These are phyloP conservation scores for Catocala nupta DNA, from an alignment of 2,888 invertebrate genomes.

Conservation along the genomic window DNA sequence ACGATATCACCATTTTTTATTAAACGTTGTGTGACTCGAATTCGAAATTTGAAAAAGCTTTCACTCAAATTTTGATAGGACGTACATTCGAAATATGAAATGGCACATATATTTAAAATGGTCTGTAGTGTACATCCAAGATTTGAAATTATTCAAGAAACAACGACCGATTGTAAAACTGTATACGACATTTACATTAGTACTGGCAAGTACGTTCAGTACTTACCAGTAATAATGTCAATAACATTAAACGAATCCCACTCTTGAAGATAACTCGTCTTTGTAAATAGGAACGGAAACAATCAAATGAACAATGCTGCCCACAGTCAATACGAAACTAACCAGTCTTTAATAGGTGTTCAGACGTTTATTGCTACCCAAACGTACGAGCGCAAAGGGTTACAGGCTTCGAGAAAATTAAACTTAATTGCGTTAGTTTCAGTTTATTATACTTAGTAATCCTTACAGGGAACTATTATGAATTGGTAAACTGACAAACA, in stretches of 20 bases:
- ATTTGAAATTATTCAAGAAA: too few species aligned
- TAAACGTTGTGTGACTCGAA: too few species aligned
- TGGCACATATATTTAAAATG: too few species aligned
- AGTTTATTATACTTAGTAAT: conserved; percentile 1
- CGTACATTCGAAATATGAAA: too few species aligned
- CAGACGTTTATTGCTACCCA: conserved; percentile 9
- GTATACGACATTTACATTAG: too few species aligned
- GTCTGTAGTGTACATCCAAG: too few species aligned
- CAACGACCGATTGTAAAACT: too few species aligned
- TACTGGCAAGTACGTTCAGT: too few species aligned
- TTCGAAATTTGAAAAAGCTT: too few species aligned
- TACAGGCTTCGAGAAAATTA: conserved; percentile 1
- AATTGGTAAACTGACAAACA: not conserved
- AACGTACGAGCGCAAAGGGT: not conserved
- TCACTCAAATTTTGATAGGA: too few species aligned
- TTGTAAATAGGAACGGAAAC: conserved; percentile 9
- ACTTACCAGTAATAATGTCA: too few species aligned
- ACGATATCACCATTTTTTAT: too few species aligned
- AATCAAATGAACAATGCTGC: conserved; percentile 26
- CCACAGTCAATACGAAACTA: conserved; percentile 25
- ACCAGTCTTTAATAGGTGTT: conserved; percentile 34
- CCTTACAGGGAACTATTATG: not conserved
- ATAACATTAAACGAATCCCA: not conserved
- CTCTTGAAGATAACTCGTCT: not conserved
- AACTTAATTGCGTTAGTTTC: conserved; percentile 7